These are phyloP conservation scores for Buteo buteo DNA, from an alignment of 2,113 vertebrate species.

Conservation along the genomic window DNA sequence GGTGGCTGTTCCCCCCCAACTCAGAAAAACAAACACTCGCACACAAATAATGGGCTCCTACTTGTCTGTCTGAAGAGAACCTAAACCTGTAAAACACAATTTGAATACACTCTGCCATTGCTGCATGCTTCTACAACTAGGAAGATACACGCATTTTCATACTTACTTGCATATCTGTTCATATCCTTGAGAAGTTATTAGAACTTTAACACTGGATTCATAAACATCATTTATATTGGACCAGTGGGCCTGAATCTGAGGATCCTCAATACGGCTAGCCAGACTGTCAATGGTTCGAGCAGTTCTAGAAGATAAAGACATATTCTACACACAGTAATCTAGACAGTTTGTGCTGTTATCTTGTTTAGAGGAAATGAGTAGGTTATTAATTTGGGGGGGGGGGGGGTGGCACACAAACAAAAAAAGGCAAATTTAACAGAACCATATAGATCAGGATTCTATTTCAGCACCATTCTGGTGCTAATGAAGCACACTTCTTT, in stretches of 20 bases:
- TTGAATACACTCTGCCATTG: background rate
- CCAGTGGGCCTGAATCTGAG: slow-evolving; percentile 99
- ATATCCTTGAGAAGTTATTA: slow-evolving; percentile 98
- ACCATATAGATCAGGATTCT: background rate
- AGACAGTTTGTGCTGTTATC: background rate
- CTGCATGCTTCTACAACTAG: background rate
- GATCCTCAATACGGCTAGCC: slow-evolving; percentile 93
- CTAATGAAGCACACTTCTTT: background rate
- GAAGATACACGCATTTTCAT: background rate
- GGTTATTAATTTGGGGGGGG: background rate
- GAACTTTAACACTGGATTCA: slow-evolving; percentile 97
- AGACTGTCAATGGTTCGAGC: slow-evolving; percentile 94
- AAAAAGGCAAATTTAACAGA: background rate
- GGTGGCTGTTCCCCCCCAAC: background rate
- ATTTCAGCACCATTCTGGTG: background rate
- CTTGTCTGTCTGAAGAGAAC: background rate
- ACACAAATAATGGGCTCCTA: background rate
- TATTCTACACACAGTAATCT: background rate
- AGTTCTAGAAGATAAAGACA: slow-evolving; percentile 74
- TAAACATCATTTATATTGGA: slow-evolving; percentile 98
- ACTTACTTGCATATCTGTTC: slow-evolving; percentile 99
- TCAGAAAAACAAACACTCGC: background rate
- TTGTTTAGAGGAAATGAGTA: background rate
- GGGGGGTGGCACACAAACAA: too few species aligned
- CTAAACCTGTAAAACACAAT: background rate